These are phyloP conservation scores for Meloidogyne floridensis DNA, from an alignment of 1,140 invertebrate species.

Conservation along the genomic window DNA sequence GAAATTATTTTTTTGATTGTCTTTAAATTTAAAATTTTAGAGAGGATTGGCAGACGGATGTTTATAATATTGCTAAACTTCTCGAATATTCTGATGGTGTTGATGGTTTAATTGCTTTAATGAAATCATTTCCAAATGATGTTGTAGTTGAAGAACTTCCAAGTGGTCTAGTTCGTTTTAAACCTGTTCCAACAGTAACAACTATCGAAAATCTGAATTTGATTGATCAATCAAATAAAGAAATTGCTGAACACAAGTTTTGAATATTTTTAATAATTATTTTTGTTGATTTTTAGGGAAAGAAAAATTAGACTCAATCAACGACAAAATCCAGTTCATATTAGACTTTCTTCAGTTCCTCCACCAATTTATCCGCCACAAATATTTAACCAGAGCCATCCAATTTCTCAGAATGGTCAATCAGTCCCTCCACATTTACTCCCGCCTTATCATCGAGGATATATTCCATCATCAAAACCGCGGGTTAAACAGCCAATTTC, in stretches of 20 bases:
- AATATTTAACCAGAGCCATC: neutral
- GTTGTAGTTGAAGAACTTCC: constrained; percentile 1
- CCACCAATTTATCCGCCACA: neutral
- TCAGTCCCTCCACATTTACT: neutral
- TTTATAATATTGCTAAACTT: neutral
- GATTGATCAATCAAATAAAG: neutral
- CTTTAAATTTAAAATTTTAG: neutral
- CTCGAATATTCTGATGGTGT: neutral
- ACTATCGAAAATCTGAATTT: neutral
- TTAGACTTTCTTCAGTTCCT: neutral
- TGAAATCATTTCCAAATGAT: neutral
- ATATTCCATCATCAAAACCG: neutral
- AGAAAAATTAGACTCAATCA: neutral
- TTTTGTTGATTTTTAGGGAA: neutral
- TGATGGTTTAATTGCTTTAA: constrained; percentile 3
- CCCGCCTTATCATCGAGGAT: neutral
- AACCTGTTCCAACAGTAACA: neutral
- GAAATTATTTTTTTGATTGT: neutral
- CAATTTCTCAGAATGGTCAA: neutral
- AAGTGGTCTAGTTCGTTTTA: constrained; percentile 5
- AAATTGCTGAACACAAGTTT: neutral
- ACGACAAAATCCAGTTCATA: neutral
- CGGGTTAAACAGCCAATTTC: neutral
- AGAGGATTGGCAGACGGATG: neutral
- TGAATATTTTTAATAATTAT: neutral